These are phyloP conservation scores for Aphelinus certus DNA, from an alignment of 1,140 invertebrate species.

Conservation along the genomic window DNA sequence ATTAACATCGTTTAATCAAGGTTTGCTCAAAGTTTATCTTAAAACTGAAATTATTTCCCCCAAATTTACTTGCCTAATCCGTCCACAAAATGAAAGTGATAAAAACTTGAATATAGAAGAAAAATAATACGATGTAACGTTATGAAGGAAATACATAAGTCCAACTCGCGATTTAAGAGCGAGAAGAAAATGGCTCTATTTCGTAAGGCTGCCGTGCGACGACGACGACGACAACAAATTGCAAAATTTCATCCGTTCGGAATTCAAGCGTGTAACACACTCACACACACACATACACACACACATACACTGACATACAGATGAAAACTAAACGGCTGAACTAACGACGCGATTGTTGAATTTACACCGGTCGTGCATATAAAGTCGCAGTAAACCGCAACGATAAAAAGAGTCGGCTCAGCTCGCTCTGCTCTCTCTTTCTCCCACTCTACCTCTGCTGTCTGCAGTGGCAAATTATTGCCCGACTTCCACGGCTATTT, in stretches of 20 bases:
- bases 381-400: slow-evolving; percentile 3
- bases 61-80: no score
- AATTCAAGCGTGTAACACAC: not conserved
- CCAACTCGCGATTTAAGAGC: not conserved
- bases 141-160: slow-evolving; percentile 1
- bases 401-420: no score
- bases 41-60: no score
- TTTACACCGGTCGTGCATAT: slow-evolving; percentile 15
- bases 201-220: not conserved
- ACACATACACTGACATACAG: not conserved
- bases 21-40: no score
- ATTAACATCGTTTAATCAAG: no score
- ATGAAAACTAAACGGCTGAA: not conserved
- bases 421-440: no score
- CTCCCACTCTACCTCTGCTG: no score
- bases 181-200: slow-evolving; percentile 22
- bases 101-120: no score
- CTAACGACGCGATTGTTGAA: slow-evolving; percentile 21
- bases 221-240: not conserved
- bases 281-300: not conserved
- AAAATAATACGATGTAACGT: no score
- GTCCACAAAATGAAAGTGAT: no score
- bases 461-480: no score
- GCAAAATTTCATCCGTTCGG: slow-evolving; percentile 27
- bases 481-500: no score